These are phyloP conservation scores for Sesamia nonagrioides DNA, from an alignment of 1,140 invertebrate species.

Conservation along the genomic window DNA sequence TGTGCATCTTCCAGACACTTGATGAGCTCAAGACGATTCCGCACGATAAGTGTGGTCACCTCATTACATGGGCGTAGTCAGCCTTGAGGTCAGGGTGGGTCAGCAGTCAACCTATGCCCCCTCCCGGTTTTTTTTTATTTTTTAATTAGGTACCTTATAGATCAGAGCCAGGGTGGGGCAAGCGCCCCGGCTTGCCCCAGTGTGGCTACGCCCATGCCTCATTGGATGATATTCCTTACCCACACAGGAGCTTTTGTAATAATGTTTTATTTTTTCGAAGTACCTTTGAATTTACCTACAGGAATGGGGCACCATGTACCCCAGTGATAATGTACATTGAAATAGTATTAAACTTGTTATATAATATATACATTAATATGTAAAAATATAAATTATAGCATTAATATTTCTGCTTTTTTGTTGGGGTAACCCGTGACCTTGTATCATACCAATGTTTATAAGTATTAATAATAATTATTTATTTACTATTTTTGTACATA, in stretches of 20 bases:
- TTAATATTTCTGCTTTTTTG: conserved; percentile 4
- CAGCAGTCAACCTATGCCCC: no score
- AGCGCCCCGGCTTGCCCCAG: no score
- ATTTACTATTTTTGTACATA: conserved; percentile 9
- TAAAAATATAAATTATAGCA: not conserved
- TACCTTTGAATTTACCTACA: not conserved
- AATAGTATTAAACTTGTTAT: conserved; percentile 1
- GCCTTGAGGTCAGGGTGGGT: no score
- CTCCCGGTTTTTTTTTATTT: no score
- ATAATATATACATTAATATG: not conserved
- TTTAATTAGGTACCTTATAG: no score
- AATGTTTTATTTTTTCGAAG: not conserved
- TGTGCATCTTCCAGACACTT: no score
- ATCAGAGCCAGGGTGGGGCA: no score
- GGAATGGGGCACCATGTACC: conserved; percentile 1
- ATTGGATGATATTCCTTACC: not conserved
- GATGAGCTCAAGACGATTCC: no score
- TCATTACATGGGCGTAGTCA: no score
- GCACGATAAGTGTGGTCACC: no score
- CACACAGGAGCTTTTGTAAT: not conserved
- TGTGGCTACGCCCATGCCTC: no score
- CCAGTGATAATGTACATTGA: conserved; percentile 21
- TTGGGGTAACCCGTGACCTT: not conserved
- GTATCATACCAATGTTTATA: not conserved
- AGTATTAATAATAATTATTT: no score